Evolutionary conservation across 1,140 invertebrate genomes (phyloP).

Genomic region (Stegodyphus dumicola): DNA sequence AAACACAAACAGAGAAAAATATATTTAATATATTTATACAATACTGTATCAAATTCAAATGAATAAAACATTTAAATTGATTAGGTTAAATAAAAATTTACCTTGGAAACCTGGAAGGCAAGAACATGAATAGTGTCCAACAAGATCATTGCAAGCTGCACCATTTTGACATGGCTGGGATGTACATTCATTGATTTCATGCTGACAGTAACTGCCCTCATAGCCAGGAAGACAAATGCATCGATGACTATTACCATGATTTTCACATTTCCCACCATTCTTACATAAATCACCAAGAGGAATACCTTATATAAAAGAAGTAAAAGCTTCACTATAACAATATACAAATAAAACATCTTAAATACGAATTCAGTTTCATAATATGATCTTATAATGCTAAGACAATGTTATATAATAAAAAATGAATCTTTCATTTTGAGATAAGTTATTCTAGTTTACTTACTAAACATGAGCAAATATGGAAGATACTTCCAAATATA

Average conservation of each 20-base stretch:
- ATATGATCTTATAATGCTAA: neutral
- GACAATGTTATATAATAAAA: no score
- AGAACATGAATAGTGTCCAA: conserved; percentile 79
- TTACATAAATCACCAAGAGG: conserved; percentile 82
- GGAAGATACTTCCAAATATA: no score
- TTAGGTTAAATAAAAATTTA: neutral
- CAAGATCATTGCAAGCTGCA: conserved; percentile 77
- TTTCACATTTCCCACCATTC: conserved; percentile 90
- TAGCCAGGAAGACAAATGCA: conserved; percentile 89
- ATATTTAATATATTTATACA: no score
- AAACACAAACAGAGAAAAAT: no score
- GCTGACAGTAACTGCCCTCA: conserved; percentile 89
- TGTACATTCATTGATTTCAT: conserved; percentile 89
- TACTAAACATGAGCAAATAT: no score
- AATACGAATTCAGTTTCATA: no score
- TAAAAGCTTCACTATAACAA: neutral
- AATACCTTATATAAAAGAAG: conserved; percentile 67
- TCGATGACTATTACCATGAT: conserved; percentile 84
- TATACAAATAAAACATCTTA: no score
- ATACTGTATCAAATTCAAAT: no score
- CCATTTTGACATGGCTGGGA: conserved; percentile 74
- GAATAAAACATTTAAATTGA: no score
- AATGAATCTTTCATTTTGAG: no score
- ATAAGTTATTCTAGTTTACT: no score
- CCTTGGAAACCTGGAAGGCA: conserved; percentile 69